phyloP scores from a whole-genome alignment of 2,113 vertebrate genomes.

The Podarcis muralis region DNA sequence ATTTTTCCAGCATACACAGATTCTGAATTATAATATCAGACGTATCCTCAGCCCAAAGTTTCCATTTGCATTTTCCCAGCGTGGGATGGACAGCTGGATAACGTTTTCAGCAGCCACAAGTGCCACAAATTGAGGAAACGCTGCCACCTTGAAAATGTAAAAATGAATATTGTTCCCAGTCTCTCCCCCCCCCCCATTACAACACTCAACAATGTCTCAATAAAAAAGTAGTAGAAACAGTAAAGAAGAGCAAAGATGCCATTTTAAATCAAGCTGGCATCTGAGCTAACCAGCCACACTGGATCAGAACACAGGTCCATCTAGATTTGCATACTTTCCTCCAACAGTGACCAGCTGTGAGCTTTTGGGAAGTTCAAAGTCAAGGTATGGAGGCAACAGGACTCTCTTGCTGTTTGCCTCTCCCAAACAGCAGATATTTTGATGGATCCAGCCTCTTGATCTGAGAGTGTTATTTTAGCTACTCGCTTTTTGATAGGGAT shows the following conservation, averaged over 20 bases:
- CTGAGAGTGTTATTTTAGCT: no score
- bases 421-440: no score
- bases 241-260: neutral
- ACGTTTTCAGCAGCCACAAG: neutral
- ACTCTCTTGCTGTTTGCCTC: no score
- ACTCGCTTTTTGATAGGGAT: no score
- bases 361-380: neutral
- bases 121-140: conserved; percentile 2
- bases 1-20: conserved; percentile 47
- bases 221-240: neutral
- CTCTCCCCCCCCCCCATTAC: neutral
- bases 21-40: conserved; percentile 52
- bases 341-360: neutral
- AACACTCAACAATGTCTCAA: neutral
- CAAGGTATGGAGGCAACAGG: neutral
- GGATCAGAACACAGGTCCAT: neutral
- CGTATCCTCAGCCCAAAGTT: conserved; percentile 46
- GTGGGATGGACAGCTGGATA: conserved; percentile 32
- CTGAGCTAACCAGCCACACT: conserved; percentile 3
- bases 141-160: neutral
- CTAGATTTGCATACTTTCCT: no score
- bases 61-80: conserved; percentile 49
- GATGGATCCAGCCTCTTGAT: no score
- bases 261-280: conserved; percentile 31
- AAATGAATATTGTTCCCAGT: neutral